Conservation (phyloP, 2,888 invertebrate genomes). For the Mythimna albipuncta region DNA sequence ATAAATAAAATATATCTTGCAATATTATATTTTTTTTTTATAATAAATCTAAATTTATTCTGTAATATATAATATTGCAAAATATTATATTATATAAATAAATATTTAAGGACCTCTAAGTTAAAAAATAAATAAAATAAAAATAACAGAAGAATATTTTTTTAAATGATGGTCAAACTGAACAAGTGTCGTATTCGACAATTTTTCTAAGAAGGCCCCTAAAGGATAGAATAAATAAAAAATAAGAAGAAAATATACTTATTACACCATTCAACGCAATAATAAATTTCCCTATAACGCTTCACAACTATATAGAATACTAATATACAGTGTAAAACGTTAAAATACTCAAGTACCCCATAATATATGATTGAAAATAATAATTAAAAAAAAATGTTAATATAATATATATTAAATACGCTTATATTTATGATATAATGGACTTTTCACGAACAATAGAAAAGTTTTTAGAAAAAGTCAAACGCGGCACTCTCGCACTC, state of each 20-base stretch:
- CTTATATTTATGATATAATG: slow-evolving; percentile 61
- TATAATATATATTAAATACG: slow-evolving; percentile 61
- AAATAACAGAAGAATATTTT: background rate
- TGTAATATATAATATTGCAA: slow-evolving; percentile 26
- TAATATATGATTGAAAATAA: slow-evolving; percentile 54
- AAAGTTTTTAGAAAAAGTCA: slow-evolving; percentile 65
- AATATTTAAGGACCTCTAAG: slow-evolving; percentile 18
- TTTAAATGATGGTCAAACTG: slow-evolving; percentile 13
- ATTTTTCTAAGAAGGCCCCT: slow-evolving; percentile 1
- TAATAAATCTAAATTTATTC: background rate
- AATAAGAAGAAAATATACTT: slow-evolving; percentile 37
- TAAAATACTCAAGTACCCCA: slow-evolving; percentile 55
- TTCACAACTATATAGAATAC: slow-evolving; percentile 62
- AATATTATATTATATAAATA: slow-evolving; percentile 19
- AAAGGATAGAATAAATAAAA: slow-evolving; percentile 25
- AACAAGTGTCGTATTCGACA: background rate
- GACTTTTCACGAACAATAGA: slow-evolving; percentile 64
- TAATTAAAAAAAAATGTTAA: slow-evolving; percentile 55
- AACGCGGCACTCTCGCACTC: slow-evolving; percentile 61
- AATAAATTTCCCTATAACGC: slow-evolving; percentile 53
- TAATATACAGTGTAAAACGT: slow-evolving; percentile 63
- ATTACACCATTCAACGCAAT: slow-evolving; percentile 48
- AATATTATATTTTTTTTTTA: slow-evolving; percentile 31
- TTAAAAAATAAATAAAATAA: background rate
- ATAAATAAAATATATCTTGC: slow-evolving; percentile 20